These are phyloP conservation scores for Drosophila grimshawi DNA, from an alignment of 1,140 invertebrate genomes.

Conservation along the genomic window DNA sequence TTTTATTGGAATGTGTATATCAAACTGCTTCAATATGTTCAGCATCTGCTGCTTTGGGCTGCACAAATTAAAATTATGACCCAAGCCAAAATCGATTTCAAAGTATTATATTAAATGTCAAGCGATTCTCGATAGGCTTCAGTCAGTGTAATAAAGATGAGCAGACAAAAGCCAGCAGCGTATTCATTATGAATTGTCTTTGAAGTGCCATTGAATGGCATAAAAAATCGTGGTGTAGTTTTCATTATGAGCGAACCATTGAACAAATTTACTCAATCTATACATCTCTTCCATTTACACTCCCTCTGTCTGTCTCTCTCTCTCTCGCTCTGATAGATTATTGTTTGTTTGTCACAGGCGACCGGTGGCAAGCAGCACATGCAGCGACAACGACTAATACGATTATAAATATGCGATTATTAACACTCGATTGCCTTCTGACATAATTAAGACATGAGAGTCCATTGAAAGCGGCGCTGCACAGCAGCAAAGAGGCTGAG, in stretches of 20 bases:
- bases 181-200: slow-evolving; percentile 63
- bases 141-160: slow-evolving; percentile 35
- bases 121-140: slow-evolving; percentile 20
- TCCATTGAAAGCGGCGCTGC: slow-evolving; percentile 18
- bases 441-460: slow-evolving; percentile 80
- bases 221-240: slow-evolving; percentile 64
- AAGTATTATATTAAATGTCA: slow-evolving; percentile 56
- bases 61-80: slow-evolving; percentile 66
- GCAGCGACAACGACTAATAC: slow-evolving; percentile 62
- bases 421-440: slow-evolving; percentile 78
- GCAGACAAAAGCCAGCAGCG: slow-evolving; percentile 16
- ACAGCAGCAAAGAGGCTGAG: slow-evolving; percentile 29
- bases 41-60: slow-evolving; percentile 53
- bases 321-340: slow-evolving; percentile 30
- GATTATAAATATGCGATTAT: slow-evolving; percentile 83
- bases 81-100: slow-evolving; percentile 41
- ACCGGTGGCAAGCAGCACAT: slow-evolving; percentile 32
- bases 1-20: too few relatives aligned
- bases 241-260: slow-evolving; percentile 72
- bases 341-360: slow-evolving; percentile 56
- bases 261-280: slow-evolving; percentile 66
- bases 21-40: not conserved
- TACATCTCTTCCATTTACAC: slow-evolving; percentile 6
- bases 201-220: slow-evolving; percentile 73
- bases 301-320: slow-evolving; percentile 1